Evolutionary conservation across 2,797 vertebrate species (phyloP).

Genomic region (Prunella strophiata): DNA sequence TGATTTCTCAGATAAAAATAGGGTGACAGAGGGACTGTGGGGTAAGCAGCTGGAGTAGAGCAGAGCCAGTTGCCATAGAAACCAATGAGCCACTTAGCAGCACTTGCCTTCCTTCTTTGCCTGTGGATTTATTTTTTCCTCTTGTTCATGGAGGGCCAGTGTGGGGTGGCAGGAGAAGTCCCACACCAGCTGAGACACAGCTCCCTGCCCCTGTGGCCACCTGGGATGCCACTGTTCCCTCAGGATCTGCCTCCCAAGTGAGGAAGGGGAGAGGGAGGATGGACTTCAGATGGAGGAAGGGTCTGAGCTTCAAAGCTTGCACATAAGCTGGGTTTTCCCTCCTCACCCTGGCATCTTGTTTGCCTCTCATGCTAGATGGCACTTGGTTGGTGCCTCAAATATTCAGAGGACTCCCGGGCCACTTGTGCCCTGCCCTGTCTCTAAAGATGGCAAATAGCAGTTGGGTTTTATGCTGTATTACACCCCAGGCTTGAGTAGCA

Average conservation of each 20-base stretch:
- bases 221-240: fast-evolving
- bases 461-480: background rate
- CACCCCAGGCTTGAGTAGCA: background rate
- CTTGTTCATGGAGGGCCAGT: slow-evolving; percentile 42
- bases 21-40: slow-evolving; percentile 84
- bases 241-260: background rate
- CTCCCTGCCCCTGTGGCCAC: background rate
- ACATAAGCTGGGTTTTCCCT: fast-evolving
- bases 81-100: slow-evolving; percentile 82
- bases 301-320: background rate
- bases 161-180: slow-evolving; percentile 9
- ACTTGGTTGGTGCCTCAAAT: background rate
- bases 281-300: background rate
- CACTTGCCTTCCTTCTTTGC: slow-evolving; percentile 76
- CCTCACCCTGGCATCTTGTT: background rate
- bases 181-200: background rate
- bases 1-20: slow-evolving; percentile 82
- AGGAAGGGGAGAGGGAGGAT: background rate
- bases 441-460: background rate
- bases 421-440: background rate
- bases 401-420: background rate
- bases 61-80: slow-evolving; percentile 80
- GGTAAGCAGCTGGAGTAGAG: slow-evolving; percentile 81
- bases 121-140: slow-evolving; percentile 65
- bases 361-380: background rate